Evolutionary conservation across 2,113 vertebrate species (phyloP).

Genomic region (Thalassarche chlororhynchos): DNA sequence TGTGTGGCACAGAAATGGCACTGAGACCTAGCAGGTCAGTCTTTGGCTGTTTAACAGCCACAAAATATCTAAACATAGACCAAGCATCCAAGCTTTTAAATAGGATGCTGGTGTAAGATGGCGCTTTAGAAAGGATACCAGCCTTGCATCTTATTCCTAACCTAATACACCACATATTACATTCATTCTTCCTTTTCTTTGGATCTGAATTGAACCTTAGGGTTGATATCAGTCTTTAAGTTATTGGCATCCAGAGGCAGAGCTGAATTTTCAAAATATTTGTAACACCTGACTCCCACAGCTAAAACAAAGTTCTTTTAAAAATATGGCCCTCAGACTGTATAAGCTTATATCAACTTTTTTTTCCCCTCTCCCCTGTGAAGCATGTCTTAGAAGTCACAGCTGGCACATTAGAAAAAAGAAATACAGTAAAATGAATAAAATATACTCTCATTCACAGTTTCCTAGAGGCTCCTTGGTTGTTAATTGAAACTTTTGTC

Average conservation of each 20-base stretch:
- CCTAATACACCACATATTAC: rapidly evolving
- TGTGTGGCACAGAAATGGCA: neutral
- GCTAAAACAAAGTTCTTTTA: neutral
- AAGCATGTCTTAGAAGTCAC: constrained; percentile 58
- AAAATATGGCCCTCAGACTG: neutral
- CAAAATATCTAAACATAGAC: neutral
- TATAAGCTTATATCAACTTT: neutral
- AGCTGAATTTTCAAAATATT: neutral
- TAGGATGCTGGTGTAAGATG: neutral
- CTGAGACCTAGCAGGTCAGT: neutral
- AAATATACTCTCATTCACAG: constrained; percentile 79
- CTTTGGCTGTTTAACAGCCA: neutral
- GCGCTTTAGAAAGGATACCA: neutral
- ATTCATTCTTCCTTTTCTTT: neutral
- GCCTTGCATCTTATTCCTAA: neutral
- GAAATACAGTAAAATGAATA: constrained; percentile 80
- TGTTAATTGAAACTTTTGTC: constrained; percentile 86
- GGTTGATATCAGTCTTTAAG: neutral
- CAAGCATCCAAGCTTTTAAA: neutral
- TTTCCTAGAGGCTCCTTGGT: constrained; percentile 76
- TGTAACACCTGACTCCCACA: neutral
- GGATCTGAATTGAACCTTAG: neutral
- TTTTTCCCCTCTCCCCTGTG: neutral
- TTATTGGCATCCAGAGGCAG: neutral
- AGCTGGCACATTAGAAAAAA: constrained; percentile 72